Base-by-base conservation (phyloP, 2,888 invertebrate species). In the Drosophila colorata region DNA sequence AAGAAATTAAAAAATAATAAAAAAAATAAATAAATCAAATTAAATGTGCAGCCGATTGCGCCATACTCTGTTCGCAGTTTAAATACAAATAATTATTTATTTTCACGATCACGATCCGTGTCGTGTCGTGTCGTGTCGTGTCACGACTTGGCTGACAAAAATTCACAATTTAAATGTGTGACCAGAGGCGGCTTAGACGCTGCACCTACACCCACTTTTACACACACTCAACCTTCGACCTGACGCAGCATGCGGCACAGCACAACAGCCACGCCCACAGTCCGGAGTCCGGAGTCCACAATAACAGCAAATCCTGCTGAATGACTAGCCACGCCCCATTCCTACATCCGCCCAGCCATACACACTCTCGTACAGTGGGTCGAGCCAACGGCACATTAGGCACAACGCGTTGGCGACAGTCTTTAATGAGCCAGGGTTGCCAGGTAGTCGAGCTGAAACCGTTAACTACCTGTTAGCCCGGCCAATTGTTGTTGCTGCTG, bases 121-220 rank as follows among this genome's bases (percentile, higher is more conserved):
- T n/a, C n/a, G n/a, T n/a, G n/a, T n/a, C n/a, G n/a, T n/a, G n/a
- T n/a, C n/a, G n/a, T 23, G 16, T 37, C 56, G 33, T 38, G 9
- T 35, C 20, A 41, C 18, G 37, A 33, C 18, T 4, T 14, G 9
- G 9, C 2, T 28, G 3, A 2, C 25, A 33, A 38, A 48, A 70
- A 37, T 47, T 35, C 38, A 70, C 60, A 53, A 55, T 69, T 71
- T 55, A 71, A 76, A 71, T 56, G 51, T 73, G 74, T 56, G 74
- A 55, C 51, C 44, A 44, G 43, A 67, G 52, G 74, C 48, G 25
- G 67, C 56, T 57, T 74, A 66, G 48, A 43, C 31, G 11, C 13
- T 11, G 23, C 53, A 20, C 6, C 40, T 20, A 23, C 37, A 4
- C 20, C 37, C 35, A 31, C 44, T 46, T 38, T n/a, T 4, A 23